Base-by-base conservation (phyloP, 2,797 vertebrate genomes). In the Vultur gryphus region DNA sequence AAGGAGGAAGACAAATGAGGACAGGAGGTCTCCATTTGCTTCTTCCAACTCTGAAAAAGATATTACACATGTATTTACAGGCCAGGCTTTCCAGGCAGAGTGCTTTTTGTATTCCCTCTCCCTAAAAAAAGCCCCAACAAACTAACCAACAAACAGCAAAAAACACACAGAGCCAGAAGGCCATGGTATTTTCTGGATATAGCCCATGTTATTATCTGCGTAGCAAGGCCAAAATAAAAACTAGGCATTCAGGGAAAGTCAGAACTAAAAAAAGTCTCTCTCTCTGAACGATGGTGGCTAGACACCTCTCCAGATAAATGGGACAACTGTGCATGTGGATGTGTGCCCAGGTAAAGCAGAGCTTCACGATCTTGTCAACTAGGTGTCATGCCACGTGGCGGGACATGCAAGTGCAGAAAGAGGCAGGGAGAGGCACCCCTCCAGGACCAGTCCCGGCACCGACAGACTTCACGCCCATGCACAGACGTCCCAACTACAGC, bases 1-100 rank as follows among this genome's bases (percentile, higher is more conserved):
- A 86, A 89, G 54, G 52, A 90, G 33, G 55, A 91, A 93, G 90
- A 91, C 73, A 93, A 90, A 94, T 82, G 66, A 94, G 51, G 85
- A 90, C 54, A 90, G 20, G 28, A 85, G 66, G 54, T 89, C 78
- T 87, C 41, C 52, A 57, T 77, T 92, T 91, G 67, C 59, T 91
- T 90, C 67, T 93, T 91, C 81, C 48, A 90, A 43, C 33, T 62
- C 57, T 39, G 33, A 39, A 41, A 72, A 82, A 55, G 18, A 20
- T 62, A 77, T 4, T 75, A 28, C 24, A 44, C 3, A 12, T 1
- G 1, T 54, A 70, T 87, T 51, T 76, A 72, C 28, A 89, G 73
- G 43, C 39, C 70, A 86, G 73, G 52, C 51, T 80, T 92, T 79
- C 41, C 64, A 95, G 46, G 59, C 43, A 89, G 62, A 82, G 39